phyloP scores from a whole-genome alignment of 2,797 vertebrate genomes.

The Falco cherrug region DNA sequence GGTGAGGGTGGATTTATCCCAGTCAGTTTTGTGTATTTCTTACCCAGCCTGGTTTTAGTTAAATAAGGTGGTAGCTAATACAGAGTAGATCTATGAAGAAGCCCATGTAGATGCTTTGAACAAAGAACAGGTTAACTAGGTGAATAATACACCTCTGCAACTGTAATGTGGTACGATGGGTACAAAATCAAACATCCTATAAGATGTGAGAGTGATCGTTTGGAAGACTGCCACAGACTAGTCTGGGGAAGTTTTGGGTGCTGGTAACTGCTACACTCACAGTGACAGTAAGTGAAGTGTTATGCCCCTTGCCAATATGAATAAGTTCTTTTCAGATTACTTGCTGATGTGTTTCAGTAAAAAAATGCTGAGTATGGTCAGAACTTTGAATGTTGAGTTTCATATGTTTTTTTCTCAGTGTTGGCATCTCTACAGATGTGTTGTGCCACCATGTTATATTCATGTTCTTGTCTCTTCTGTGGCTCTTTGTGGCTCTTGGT shows the following conservation, averaged over 20 bases:
- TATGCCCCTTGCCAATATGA: not conserved
- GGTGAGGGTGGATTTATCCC: not conserved
- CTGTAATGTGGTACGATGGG: not conserved
- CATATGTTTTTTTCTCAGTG: not conserved
- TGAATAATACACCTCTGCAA: not conserved
- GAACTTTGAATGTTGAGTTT: not conserved
- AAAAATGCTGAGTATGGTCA: not conserved
- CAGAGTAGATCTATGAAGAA: not conserved
- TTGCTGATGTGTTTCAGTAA: not conserved
- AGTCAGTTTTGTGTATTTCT: not conserved
- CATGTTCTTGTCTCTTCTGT: not conserved
- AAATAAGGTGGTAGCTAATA: not conserved
- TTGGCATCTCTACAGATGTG: not conserved
- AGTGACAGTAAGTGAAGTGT: not conserved
- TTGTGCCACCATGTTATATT: not conserved
- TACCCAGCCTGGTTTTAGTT: not conserved
- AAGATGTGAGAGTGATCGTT: not conserved
- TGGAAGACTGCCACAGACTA: not conserved
- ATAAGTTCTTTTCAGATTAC: not conserved
- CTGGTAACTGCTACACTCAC: not conserved
- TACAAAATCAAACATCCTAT: not conserved
- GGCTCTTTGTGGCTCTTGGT: not conserved
- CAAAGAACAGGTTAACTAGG: not conserved
- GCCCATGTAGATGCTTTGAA: not conserved
- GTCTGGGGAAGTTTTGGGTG: not conserved